Percentiles rank a stretch among this genome's conserved stretches.
phyloP scores from a whole-genome alignment of 2,888 invertebrate species.

The Aspidiotus rigidus region DNA sequence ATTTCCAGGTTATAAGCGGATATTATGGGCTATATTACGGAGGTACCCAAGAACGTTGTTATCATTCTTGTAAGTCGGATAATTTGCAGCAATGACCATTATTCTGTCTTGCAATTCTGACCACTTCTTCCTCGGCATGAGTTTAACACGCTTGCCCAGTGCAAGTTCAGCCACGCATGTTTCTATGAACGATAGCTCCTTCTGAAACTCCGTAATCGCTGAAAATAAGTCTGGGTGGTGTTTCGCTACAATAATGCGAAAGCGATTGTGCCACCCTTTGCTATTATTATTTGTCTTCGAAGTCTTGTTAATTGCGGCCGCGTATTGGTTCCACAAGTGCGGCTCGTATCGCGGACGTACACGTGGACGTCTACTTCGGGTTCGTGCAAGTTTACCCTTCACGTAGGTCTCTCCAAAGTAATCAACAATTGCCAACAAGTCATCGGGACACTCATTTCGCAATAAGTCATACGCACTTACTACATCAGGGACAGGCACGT shows the following conservation, averaged over 20 bases:
- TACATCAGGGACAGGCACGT: not conserved
- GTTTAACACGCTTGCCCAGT: no score
- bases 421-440: not conserved
- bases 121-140: no score
- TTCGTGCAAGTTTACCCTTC: no score
- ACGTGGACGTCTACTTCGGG: no score
- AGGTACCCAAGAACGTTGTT: no score
- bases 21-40: no score
- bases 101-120: no score
- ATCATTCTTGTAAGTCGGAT: no score
- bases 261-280: slow-evolving; percentile 13
- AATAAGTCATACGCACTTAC: not conserved
- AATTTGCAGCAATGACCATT: no score
- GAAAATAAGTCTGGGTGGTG: slow-evolving; percentile 11
- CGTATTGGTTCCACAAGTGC: slow-evolving; percentile 3
- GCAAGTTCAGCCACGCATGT: no score
- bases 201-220: not conserved
- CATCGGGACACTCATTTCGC: not conserved
- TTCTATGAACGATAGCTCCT: no score
- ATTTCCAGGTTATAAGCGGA: no score
- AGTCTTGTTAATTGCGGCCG: not conserved
- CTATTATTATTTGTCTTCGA: slow-evolving; percentile 11
- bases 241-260: slow-evolving; percentile 6
- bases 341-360: not conserved
- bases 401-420: not conserved